A percentile compares a stretch with the other conserved stretches of the same genome.
phyloP scores from a whole-genome alignment of 2,888 invertebrate species.

The Teinopalpus imperialis region DNA sequence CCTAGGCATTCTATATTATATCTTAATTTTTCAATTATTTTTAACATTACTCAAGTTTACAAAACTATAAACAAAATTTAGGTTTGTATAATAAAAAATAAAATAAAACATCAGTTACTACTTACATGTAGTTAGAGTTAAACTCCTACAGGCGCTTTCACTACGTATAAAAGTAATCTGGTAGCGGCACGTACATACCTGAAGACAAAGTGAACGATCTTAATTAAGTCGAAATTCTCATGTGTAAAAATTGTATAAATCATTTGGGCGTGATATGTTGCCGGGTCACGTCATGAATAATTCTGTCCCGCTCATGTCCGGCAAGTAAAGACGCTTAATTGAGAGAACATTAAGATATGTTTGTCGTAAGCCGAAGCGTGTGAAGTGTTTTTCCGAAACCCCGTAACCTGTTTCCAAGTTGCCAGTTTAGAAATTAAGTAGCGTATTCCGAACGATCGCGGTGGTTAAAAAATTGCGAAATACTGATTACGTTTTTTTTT shows the following conservation, averaged over 20 bases:
- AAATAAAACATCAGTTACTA: not conserved
- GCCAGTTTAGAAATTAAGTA: conserved; percentile 40
- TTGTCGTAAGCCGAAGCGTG: conserved; percentile 60
- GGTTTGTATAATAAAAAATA: too few species aligned
- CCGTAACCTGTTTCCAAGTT: conserved; percentile 40
- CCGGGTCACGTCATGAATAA: conserved; percentile 66
- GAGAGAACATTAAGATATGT: conserved; percentile 64
- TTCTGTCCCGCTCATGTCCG: conserved; percentile 60
- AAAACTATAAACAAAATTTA: too few species aligned
- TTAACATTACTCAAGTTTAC: too few species aligned
- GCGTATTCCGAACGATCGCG: conserved; percentile 6
- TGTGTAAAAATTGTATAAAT: conserved; percentile 44
- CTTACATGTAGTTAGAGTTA: conserved; percentile 4
- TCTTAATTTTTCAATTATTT: too few species aligned
- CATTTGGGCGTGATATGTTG: conserved; percentile 54
- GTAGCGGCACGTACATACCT: conserved; percentile 32
- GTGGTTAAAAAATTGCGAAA: not conserved
- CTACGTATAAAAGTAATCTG: conserved; percentile 24
- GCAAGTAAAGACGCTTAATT: conserved; percentile 67
- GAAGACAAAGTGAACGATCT: conserved; percentile 37
- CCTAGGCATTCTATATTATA: too few species aligned
- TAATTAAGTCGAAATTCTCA: conserved; percentile 40
- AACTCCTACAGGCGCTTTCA: conserved; percentile 22
- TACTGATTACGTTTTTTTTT: not conserved
- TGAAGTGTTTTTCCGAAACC: conserved; percentile 51